Evolutionary conservation across 2,797 vertebrate species (phyloP), one percentile per base, ranked within the genome.

Genomic region (Enteromius anoplus): DNA sequence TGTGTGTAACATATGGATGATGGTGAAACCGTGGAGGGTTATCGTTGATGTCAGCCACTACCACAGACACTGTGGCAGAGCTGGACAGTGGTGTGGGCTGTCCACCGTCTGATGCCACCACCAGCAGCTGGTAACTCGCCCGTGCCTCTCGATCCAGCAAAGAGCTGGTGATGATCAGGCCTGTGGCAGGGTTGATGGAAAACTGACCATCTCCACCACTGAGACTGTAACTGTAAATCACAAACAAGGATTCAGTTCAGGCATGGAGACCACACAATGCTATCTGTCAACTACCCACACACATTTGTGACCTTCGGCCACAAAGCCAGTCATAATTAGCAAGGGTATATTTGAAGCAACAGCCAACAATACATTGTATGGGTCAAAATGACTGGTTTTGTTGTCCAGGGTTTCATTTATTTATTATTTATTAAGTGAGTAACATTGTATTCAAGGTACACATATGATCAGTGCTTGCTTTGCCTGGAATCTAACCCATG

Each of bases 141-240:
- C 94, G 93, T 0, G 89, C 89, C 84, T 99, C 98, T 45, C 98
- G 93, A 90, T 99, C 97, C 0, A 99, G 92, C 84, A 97, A 90
- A 0, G 98, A 96, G 21, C 97, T 99, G 88, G 97, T 99, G 92
- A 99, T 99, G 90, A 99, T 97, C 88, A 98, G 97, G 23, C 98
- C 98, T 0, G 98, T 99, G 1, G 98, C 96, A 0, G 98, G 98
- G 93, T 99, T 99, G 91, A 99, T 97, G 68, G 98, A 98, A 91
- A 99, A 99, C 75, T 97, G 97, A 0, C 96, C 96, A 58, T 97
- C 95, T 66, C 97, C 98, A 15, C 98, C 98, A 0, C 71, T 93
- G 86, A 99, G 92, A 78, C 96, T 97, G 88, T 99, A 99, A 90
- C 98, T 99, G 93, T 80, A 71, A 71, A 83, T 17, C 49, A 82